phyloP scores from a whole-genome alignment of 2,888 invertebrate genomes.

The Cyclophora albipunctata region DNA sequence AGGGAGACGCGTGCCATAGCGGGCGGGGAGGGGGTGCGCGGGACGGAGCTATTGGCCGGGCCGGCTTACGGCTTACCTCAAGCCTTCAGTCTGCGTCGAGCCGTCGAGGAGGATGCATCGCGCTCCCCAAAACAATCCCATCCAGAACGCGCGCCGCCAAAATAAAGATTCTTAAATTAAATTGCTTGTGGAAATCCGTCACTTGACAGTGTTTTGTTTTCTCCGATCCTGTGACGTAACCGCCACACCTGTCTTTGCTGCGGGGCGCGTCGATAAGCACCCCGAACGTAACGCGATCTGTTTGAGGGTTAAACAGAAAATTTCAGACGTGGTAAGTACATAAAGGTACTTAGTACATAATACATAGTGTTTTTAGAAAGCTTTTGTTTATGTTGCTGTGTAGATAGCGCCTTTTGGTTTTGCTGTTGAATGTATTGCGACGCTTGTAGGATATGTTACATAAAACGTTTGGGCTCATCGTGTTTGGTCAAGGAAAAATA shows the following conservation, averaged over 20 bases:
- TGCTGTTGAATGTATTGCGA: background rate
- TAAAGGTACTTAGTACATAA: constrained; percentile 5
- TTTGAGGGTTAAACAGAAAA: constrained; percentile 28
- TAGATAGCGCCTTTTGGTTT: constrained; percentile 3
- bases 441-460: too few relatives aligned
- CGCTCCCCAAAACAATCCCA: constrained; percentile 15
- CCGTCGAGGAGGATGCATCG: constrained; percentile 32
- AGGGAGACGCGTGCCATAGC: constrained; percentile 50
- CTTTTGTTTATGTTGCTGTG: constrained; percentile 1
- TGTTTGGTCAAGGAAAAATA: too few relatives aligned
- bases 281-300: constrained; percentile 29
- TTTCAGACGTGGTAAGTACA: constrained; percentile 33
- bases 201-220: constrained; percentile 22
- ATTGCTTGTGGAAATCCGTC: constrained; percentile 24
- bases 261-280: constrained; percentile 30
- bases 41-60: constrained; percentile 43
- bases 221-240: constrained; percentile 31
- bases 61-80: constrained; percentile 41
- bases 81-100: constrained; percentile 56
- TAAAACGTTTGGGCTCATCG: too few relatives aligned
- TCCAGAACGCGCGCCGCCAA: constrained; percentile 45
- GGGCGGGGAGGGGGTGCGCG: constrained; percentile 26
- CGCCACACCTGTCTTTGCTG: constrained; percentile 19
- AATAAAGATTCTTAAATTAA: constrained; percentile 58
- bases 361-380: constrained; percentile 5